Evolutionary conservation across 1,140 invertebrate genomes (phyloP).

Genomic region (Papilio xuthus): DNA sequence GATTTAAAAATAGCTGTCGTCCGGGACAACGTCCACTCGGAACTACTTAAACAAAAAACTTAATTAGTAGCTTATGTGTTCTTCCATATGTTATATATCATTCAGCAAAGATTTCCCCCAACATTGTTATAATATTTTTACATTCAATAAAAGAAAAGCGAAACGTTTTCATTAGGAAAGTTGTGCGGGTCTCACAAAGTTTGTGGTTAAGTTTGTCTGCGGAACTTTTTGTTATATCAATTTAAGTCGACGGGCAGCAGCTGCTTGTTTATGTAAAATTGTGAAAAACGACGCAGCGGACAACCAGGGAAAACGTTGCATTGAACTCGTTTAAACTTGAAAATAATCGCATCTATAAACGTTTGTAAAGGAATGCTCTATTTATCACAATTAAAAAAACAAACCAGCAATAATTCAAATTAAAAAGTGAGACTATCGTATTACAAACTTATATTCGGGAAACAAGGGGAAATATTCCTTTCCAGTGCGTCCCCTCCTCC

Average conservation of each 20-base stretch:
- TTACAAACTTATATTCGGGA: too few relatives aligned
- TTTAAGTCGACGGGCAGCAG: neutral
- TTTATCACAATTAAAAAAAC: neutral
- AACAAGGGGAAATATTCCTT: too few relatives aligned
- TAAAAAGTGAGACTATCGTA: too few relatives aligned
- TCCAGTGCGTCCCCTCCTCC: too few relatives aligned
- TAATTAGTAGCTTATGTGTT: too few relatives aligned
- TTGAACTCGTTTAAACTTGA: slow-evolving; percentile 2
- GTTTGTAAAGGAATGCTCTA: neutral
- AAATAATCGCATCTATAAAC: neutral
- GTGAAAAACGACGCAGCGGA: slow-evolving; percentile 10
- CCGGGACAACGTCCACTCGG: too few relatives aligned
- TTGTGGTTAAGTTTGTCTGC: slow-evolving; percentile 2
- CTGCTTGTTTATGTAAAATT: slow-evolving; percentile 11
- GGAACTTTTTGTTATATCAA: slow-evolving; percentile 14
- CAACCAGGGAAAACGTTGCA: neutral
- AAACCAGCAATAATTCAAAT: neutral
- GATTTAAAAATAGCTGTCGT: too few relatives aligned
- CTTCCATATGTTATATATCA: neutral
- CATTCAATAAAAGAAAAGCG: slow-evolving; percentile 16
- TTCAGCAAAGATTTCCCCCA: neutral
- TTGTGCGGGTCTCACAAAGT: neutral
- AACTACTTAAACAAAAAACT: too few relatives aligned
- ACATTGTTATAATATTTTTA: neutral
- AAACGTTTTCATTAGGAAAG: slow-evolving; percentile 14